phyloP scores from a whole-genome alignment of 2,113 vertebrate species.

The Sisor rabdophorus region DNA sequence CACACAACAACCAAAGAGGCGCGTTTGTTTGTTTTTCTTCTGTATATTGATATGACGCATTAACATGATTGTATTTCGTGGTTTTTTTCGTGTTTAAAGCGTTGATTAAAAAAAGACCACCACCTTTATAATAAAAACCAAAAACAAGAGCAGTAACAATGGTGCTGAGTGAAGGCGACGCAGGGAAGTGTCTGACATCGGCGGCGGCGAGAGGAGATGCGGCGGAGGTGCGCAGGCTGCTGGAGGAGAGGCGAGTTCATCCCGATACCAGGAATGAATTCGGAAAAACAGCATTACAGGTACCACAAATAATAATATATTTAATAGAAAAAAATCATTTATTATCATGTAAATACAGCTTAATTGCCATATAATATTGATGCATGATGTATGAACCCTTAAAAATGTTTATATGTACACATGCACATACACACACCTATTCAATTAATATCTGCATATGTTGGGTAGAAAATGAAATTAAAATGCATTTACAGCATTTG shows the following conservation, averaged over 20 bases:
- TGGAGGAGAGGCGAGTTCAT: conserved; percentile 75
- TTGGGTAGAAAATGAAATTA: too few relatives aligned
- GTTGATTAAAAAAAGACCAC: background rate
- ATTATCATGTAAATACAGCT: too few relatives aligned
- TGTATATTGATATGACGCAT: too few relatives aligned
- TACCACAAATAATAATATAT: conserved; percentile 46
- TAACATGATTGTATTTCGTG: background rate
- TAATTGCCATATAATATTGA: too few relatives aligned
- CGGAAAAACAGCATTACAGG: conserved; percentile 83
- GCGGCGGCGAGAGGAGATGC: conserved; percentile 79
- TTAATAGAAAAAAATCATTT: too few relatives aligned
- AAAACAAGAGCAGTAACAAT: conserved; percentile 54
- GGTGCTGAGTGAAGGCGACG: conserved; percentile 74
- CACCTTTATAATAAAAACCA: background rate
- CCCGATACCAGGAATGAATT: conserved; percentile 80
- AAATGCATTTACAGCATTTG: too few relatives aligned
- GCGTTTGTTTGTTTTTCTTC: background rate
- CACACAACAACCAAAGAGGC: background rate
- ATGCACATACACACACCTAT: too few relatives aligned
- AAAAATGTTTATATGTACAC: too few relatives aligned
- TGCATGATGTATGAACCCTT: too few relatives aligned
- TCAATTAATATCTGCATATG: too few relatives aligned
- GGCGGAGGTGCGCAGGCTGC: conserved; percentile 76
- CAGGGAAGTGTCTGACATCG: conserved; percentile 76
- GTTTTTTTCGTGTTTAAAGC: background rate